Evolutionary conservation across 2,113 vertebrate genomes (phyloP).

Genomic region (Tenebrosternarchus preto): DNA sequence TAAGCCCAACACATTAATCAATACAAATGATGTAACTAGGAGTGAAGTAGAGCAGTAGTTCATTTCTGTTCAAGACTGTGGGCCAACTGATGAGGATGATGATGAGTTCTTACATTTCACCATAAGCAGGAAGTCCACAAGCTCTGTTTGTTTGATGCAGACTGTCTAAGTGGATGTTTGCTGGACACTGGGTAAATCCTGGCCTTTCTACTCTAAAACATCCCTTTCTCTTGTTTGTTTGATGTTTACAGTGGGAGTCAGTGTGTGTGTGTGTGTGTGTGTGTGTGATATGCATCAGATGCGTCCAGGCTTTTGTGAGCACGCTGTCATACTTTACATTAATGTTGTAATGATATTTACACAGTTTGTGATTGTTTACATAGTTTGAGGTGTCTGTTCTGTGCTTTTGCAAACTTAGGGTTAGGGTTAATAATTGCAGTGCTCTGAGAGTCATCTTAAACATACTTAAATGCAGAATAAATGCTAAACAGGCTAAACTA

Average conservation of each 20-base stretch:
- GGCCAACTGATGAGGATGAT: too few species aligned
- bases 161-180: too few species aligned
- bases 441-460: conserved; percentile 7
- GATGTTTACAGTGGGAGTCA: too few species aligned
- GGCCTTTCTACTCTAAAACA: too few species aligned
- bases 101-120: too few species aligned
- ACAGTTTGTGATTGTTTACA: background rate
- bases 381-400: background rate
- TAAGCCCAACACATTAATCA: background rate
- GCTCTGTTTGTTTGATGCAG: too few species aligned
- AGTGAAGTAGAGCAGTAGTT: background rate
- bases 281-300: too few species aligned
- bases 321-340: background rate
- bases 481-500: background rate
- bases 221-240: too few species aligned
- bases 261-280: background rate
- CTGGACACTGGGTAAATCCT: too few species aligned
- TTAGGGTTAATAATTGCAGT: background rate
- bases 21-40: background rate
- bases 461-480: background rate
- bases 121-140: too few species aligned
- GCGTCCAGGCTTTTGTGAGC: too few species aligned
- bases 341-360: too few species aligned
- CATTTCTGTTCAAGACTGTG: background rate
- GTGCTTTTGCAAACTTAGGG: background rate